Evolutionary conservation across 2,888 invertebrate species (phyloP).

Genomic region (Drosophila neonasuta): DNA sequence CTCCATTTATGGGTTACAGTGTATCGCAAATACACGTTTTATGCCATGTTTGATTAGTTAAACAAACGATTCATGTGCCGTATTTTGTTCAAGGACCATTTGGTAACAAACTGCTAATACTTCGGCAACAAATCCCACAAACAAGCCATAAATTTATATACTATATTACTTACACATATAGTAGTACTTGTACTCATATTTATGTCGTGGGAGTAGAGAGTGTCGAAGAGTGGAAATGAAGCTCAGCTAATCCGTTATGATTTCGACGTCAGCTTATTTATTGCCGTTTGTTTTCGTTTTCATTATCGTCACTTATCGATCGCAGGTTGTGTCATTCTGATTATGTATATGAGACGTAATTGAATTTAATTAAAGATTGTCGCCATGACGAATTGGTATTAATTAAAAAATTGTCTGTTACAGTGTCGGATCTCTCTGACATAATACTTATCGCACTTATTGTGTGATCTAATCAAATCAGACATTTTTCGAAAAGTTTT

Average conservation of each 20-base stretch:
- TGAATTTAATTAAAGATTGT: slow-evolving; percentile 62
- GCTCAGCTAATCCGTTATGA: slow-evolving; percentile 53
- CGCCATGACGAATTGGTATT: slow-evolving; percentile 49
- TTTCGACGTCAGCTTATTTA: slow-evolving; percentile 24
- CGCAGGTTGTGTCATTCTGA: slow-evolving; percentile 36
- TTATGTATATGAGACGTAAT: slow-evolving; percentile 55
- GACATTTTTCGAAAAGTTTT: neutral
- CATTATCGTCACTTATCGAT: slow-evolving; percentile 45
- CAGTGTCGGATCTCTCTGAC: slow-evolving; percentile 37
- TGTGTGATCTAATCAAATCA: slow-evolving; percentile 14
- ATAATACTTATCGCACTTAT: slow-evolving; percentile 42
- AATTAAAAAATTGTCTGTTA: slow-evolving; percentile 44
- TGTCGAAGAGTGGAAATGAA: slow-evolving; percentile 5
- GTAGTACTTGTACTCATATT: neutral
- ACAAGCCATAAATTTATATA: slow-evolving; percentile 18
- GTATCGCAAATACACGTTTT: slow-evolving; percentile 32
- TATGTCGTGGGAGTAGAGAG: neutral
- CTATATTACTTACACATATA: neutral
- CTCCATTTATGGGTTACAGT: slow-evolving; percentile 9
- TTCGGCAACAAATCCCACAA: slow-evolving; percentile 10
- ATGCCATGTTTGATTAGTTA: slow-evolving; percentile 37
- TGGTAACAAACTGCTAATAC: slow-evolving; percentile 13
- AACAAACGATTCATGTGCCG: slow-evolving; percentile 13
- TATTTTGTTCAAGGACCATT: slow-evolving; percentile 15
- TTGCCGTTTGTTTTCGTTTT: slow-evolving; percentile 16